Evolutionary conservation across 2,888 invertebrate genomes (phyloP).

Genomic region (Apotomis capreana): DNA sequence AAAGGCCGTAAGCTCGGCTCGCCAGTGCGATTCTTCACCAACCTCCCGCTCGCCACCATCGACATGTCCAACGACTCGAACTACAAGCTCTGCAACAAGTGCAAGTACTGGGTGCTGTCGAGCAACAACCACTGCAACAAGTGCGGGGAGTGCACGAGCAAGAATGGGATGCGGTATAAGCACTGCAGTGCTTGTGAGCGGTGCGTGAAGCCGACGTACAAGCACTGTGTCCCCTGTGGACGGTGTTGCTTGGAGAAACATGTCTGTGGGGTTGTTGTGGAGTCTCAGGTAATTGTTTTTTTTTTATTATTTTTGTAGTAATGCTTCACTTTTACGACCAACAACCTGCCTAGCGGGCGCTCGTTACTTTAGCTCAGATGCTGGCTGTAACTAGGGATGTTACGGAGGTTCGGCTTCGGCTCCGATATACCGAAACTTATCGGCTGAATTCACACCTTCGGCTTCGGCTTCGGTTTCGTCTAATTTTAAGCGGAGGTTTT

Average conservation of each 20-base stretch:
- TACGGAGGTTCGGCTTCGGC: no score
- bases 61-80: slow-evolving; percentile 82
- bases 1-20: slow-evolving; percentile 89
- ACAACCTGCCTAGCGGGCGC: no score
- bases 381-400: no score
- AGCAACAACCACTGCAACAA: slow-evolving; percentile 73
- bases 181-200: slow-evolving; percentile 90
- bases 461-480: no score
- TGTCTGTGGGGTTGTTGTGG: slow-evolving; percentile 66
- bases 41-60: slow-evolving; percentile 84
- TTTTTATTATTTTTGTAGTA: no score
- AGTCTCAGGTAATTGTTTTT: slow-evolving; percentile 64
- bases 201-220: slow-evolving; percentile 94
- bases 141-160: slow-evolving; percentile 77
- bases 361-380: no score
- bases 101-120: slow-evolving; percentile 85
- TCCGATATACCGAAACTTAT: no score
- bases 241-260: slow-evolving; percentile 84
- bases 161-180: slow-evolving; percentile 85
- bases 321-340: no score
- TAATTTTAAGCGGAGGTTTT: no score
- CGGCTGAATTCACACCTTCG: no score
- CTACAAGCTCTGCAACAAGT: slow-evolving; percentile 89
- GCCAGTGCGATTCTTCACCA: slow-evolving; percentile 94
- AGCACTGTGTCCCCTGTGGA: slow-evolving; percentile 89